These are phyloP conservation scores for Fulmarus glacialis DNA, from an alignment of 2,113 vertebrate species.

Conservation along the genomic window DNA sequence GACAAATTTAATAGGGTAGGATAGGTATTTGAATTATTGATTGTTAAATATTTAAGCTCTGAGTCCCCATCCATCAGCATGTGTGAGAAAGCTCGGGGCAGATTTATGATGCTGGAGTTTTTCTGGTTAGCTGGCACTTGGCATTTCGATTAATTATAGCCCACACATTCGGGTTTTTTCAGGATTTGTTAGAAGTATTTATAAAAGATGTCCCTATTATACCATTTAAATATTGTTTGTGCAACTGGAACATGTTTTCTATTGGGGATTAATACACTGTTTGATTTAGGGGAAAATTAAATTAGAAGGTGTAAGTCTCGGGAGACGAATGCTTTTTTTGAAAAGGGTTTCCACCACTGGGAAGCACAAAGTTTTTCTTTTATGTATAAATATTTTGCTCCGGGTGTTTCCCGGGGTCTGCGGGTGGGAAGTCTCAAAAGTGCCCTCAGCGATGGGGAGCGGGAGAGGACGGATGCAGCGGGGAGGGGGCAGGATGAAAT, in stretches of 20 bases:
- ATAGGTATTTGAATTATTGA: conserved; percentile 82
- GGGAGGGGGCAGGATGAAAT: background rate
- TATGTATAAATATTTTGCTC: background rate
- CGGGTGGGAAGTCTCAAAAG: background rate
- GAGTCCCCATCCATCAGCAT: conserved; percentile 78
- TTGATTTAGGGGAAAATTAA: conserved; percentile 70
- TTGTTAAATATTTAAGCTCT: conserved; percentile 82
- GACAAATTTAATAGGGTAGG: conserved; percentile 76
- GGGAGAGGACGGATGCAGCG: accelerated
- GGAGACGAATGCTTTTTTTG: conserved; percentile 25
- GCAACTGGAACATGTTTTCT: conserved; percentile 64
- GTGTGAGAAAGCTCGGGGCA: conserved; percentile 71
- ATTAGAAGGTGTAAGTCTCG: conserved; percentile 4
- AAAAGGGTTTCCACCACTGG: conserved; percentile 18
- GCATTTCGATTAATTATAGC: conserved; percentile 81
- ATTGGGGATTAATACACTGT: conserved; percentile 60
- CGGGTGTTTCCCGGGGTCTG: background rate
- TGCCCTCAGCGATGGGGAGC: accelerated
- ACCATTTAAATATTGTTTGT: conserved; percentile 70
- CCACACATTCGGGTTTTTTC: conserved; percentile 31
- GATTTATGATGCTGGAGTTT: conserved; percentile 78
- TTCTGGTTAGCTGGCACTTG: conserved; percentile 79
- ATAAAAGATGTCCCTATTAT: conserved; percentile 67
- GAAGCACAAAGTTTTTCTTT: conserved; percentile 22
- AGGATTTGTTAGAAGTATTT: conserved; percentile 48